Base-by-base conservation (phyloP, 2,888 invertebrate species). In the Plusia festucae region DNA sequence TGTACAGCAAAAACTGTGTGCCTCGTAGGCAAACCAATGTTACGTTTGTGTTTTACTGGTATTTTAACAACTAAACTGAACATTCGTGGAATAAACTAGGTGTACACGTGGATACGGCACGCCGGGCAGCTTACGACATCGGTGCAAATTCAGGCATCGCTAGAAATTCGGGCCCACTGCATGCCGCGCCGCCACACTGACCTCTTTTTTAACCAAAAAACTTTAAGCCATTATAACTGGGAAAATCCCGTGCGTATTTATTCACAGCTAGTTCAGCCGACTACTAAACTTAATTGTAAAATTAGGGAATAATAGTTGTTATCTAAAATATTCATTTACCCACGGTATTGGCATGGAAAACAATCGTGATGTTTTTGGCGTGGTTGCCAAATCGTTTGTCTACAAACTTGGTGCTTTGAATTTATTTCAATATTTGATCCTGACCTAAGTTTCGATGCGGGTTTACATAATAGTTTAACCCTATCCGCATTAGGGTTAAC, bases 131-230 rank as follows among this genome's bases (percentile, higher is more conserved):
- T 83, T 81, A 83, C 82, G 77, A 83, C 84, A 84, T 83, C 76
- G 74, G 84, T 82, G 85, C 82, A 87, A 85, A 89, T 89, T 85
- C 82, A 81, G 78, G 79, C 76, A 69, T 74, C 64, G 74, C 72
- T 79, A 80, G 70, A 74, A 73, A 78, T 62, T 57, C 77, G 55
- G 30, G 63, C 66, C 60, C 63, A 65, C n/a, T n/a, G n/a, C n/a
- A n/a, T 64, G 60, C 57, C 53, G 53, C 52, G 44, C 51, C 44
- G 54, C 58, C 52, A 57, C 51, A 58, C 54, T 49, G 24, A 54
- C 72, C 60, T 64, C 44, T 30, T 67, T 77, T 67, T 56, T 70
- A 75, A 64, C 56, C 49, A 70, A 74, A 61, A 60, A 46, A 24
- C 51, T 27, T 16, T 30, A 46, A 49, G 3, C 40, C 11, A 46